Conservation (phyloP, 2,797 vertebrate species). For the Glossophaga mutica region DNA sequence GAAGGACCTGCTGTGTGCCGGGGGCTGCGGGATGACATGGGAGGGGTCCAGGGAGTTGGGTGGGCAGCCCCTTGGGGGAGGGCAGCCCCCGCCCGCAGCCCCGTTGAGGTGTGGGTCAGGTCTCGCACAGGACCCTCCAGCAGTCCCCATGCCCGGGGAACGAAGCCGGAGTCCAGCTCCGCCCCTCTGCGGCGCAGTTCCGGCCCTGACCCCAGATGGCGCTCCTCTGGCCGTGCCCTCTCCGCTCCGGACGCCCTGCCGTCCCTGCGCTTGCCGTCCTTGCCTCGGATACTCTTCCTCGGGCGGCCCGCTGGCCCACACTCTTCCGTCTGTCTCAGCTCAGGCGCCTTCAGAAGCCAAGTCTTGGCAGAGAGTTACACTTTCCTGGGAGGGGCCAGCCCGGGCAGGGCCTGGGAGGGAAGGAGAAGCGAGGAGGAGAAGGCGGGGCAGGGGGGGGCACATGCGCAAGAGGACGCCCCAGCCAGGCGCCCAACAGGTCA, state of each 20-base stretch:
- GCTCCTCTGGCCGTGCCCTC: not conserved
- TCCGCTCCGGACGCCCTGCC: not conserved
- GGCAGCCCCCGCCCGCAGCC: not conserved
- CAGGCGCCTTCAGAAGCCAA: not conserved
- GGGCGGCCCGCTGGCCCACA: not conserved
- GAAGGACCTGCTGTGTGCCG: not conserved
- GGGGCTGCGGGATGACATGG: not conserved
- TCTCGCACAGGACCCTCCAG: not conserved
- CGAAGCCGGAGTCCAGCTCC: not conserved
- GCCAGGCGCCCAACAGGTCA: not conserved
- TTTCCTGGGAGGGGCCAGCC: not conserved
- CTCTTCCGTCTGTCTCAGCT: not conserved
- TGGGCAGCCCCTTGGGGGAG: not conserved
- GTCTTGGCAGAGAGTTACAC: accelerated
- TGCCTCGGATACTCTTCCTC: not conserved
- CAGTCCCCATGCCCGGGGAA: not conserved
- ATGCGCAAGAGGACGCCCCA: accelerated
- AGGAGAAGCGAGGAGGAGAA: not conserved
- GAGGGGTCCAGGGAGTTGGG: not conserved
- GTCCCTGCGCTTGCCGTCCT: not conserved
- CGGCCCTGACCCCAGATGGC: accelerated
- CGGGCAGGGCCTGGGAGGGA: not conserved
- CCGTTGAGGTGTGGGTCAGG: accelerated
- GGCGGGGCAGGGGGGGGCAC: no score
- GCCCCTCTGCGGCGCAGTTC: accelerated